phyloP scores from a whole-genome alignment of 2,113 vertebrate species.

The Clarias batrachus region DNA sequence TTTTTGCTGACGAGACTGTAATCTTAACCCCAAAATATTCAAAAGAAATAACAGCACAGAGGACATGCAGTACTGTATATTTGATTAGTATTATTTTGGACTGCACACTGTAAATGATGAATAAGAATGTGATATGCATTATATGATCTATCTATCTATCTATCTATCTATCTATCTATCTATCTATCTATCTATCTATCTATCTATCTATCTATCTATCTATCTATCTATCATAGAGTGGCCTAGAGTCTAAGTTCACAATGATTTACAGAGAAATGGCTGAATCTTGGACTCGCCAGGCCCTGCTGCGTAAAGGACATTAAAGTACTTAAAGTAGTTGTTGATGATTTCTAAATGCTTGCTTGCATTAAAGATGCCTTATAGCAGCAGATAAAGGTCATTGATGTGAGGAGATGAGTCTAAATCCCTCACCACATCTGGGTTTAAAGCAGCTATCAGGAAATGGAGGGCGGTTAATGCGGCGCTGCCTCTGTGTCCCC shows the following conservation, averaged over 20 bases:
- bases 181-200: too few relatives aligned
- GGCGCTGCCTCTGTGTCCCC: slow-evolving; percentile 19
- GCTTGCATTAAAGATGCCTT: slow-evolving; percentile 11
- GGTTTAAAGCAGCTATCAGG: slow-evolving; percentile 31
- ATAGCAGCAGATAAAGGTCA: slow-evolving; percentile 35
- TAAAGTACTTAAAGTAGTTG: slow-evolving; percentile 33
- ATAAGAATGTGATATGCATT: not conserved
- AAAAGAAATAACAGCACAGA: not conserved
- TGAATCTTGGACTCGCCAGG: not conserved
- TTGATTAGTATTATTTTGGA: not conserved
- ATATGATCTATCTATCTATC: too few relatives aligned
- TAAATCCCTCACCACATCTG: slow-evolving; percentile 30
- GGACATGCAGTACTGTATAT: not conserved
- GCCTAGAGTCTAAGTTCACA: not conserved
- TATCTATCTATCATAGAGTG: not conserved
- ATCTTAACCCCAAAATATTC: not conserved
- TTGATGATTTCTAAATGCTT: slow-evolving; percentile 35
- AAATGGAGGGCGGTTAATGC: slow-evolving; percentile 29
- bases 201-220: too few relatives aligned
- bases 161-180: too few relatives aligned
- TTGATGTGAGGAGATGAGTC: slow-evolving; percentile 14
- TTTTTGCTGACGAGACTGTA: not conserved
- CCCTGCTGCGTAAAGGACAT: slow-evolving; percentile 4
- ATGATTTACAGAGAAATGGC: not conserved
- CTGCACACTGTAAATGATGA: not conserved